These are phyloP conservation scores for Cyaniris semiargus DNA, from an alignment of 2,888 invertebrate genomes.

Conservation along the genomic window DNA sequence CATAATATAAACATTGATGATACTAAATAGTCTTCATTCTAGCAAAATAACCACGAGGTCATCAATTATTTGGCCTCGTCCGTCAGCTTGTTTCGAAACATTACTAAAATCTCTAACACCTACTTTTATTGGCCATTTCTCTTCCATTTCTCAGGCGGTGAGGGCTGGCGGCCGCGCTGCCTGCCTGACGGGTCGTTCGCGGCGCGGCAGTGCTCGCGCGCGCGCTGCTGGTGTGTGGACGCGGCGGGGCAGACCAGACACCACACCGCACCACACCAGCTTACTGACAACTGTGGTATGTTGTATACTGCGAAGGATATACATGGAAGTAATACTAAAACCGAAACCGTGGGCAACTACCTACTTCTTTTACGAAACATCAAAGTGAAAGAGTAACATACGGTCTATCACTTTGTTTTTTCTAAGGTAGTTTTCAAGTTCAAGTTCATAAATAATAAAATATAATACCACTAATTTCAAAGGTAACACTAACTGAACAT, in stretches of 20 bases:
- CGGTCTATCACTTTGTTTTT: no score
- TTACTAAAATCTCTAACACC: not conserved
- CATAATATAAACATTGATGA: not conserved
- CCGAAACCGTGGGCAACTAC: no score
- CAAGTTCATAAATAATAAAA: no score
- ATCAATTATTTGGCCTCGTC: not conserved
- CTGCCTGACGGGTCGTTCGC: constrained; percentile 85
- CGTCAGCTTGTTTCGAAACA: not conserved
- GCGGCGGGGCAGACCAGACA: constrained; percentile 81
- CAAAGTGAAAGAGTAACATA: no score
- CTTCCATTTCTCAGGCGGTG: constrained; percentile 49
- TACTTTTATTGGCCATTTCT: no score
- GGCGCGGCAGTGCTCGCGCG: constrained; percentile 86
- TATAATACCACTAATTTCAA: no score
- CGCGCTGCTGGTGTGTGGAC: constrained; percentile 92
- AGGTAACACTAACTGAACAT: no score
- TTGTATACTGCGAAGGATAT: constrained; percentile 3
- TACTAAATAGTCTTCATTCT: not conserved
- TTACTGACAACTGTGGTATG: constrained; percentile 61
- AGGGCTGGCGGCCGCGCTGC: constrained; percentile 83
- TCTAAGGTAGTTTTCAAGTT: no score
- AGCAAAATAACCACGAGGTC: not conserved
- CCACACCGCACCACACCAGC: constrained; percentile 47
- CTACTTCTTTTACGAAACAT: no score
- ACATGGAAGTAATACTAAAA: no score